These are phyloP conservation scores for Platycheirus rosarum DNA, from an alignment of 2,888 invertebrate genomes.

Conservation along the genomic window DNA sequence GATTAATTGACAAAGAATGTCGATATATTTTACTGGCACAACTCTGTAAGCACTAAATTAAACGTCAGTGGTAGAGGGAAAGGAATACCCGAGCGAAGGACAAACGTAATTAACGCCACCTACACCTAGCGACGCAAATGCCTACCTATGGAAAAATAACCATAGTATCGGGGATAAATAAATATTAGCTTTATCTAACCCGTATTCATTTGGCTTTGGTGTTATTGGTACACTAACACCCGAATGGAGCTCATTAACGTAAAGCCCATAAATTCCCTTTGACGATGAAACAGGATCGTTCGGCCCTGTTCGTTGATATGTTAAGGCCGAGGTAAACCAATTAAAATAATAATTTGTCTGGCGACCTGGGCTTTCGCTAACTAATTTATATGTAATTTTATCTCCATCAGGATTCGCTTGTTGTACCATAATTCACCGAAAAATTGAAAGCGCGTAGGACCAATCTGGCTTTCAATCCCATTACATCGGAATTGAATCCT, in stretches of 20 bases:
- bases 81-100: conserved; percentile 41
- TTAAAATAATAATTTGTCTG: background rate
- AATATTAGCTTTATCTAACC: conserved; percentile 62
- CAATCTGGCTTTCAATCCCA: conserved; percentile 5
- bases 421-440: conserved; percentile 1
- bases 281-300: conserved; percentile 20
- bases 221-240: conserved; percentile 33
- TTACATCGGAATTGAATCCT: conserved; percentile 37
- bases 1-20: conserved; percentile 55
- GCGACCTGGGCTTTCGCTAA: conserved; percentile 7
- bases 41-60: background rate
- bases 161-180: conserved; percentile 45
- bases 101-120: conserved; percentile 57
- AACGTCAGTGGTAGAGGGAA: background rate
- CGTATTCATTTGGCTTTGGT: conserved; percentile 41
- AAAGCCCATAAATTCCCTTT: conserved; percentile 58
- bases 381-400: conserved; percentile 18
- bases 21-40: background rate
- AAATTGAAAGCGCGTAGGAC: conserved; percentile 28
- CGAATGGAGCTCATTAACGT: conserved; percentile 41
- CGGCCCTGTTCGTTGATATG: background rate
- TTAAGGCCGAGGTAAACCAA: conserved; percentile 17
- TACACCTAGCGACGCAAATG: too few relatives aligned
- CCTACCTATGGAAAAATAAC: conserved; percentile 38
- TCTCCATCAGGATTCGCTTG: conserved; percentile 7